phyloP scores from a whole-genome alignment of 1,140 invertebrate species.

The Drosophila leontia region DNA sequence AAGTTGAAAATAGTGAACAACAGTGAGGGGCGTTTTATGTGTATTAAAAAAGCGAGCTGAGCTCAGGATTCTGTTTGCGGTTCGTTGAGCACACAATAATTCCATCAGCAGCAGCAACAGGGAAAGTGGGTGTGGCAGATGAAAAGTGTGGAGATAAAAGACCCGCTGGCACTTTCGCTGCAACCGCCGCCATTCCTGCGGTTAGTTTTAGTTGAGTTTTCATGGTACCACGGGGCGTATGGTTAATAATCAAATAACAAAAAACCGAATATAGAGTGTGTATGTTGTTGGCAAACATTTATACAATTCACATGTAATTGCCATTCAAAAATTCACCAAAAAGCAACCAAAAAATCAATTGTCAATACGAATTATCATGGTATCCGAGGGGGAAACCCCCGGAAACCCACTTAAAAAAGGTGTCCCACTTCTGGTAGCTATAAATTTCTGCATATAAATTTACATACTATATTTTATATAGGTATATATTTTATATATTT shows the following conservation, averaged over 20 bases:
- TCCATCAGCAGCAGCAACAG: constrained; percentile 64
- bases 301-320: constrained; percentile 15
- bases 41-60: constrained; percentile 59
- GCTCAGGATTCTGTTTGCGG: constrained; percentile 76
- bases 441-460: constrained; percentile 6
- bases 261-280: neutral
- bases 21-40: constrained; percentile 41
- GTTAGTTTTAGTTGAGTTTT: constrained; percentile 20
- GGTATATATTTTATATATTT: constrained; percentile 3
- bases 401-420: constrained; percentile 34
- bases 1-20: constrained; percentile 63
- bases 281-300: constrained; percentile 6
- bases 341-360: neutral
- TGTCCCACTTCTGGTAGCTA: constrained; percentile 15
- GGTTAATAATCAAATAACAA: constrained; percentile 49
- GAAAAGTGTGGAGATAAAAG: constrained; percentile 40
- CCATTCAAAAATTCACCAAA: constrained; percentile 4
- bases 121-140: neutral
- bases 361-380: constrained; percentile 17
- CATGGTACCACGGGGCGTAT: constrained; percentile 55
- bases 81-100: constrained; percentile 82
- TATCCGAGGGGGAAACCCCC: neutral
- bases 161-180: constrained; percentile 48
- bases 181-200: constrained; percentile 3
- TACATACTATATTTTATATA: constrained; percentile 1